A percentile compares a stretch with the other conserved stretches of the same genome.
These are phyloP conservation scores for Enteromius afrohamiltoni DNA, from an alignment of 2,797 vertebrate species.

Conservation along the genomic window DNA sequence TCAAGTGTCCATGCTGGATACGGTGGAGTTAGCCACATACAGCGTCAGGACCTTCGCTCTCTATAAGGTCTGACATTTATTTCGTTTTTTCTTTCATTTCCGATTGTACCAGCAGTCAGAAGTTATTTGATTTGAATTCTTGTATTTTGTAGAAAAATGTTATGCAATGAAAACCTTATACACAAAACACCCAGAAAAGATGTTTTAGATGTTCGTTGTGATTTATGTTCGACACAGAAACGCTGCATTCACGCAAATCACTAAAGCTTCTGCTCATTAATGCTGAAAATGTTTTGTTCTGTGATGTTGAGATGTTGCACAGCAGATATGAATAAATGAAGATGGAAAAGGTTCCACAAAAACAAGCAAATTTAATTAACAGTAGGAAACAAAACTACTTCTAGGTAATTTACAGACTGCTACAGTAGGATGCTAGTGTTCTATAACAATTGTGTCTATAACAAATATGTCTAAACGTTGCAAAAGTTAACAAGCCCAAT, in stretches of 20 bases:
- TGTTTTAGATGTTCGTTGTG: not conserved
- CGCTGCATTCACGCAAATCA: not conserved
- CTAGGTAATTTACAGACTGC: not conserved
- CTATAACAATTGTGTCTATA: no score
- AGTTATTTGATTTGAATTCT: not conserved
- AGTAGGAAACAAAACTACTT: not conserved
- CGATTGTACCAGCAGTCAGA: not conserved
- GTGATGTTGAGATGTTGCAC: conserved; percentile 5
- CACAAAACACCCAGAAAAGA: not conserved
- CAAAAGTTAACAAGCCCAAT: not conserved
- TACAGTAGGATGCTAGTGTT: not conserved
- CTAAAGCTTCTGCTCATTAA: not conserved
- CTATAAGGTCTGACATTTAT: conserved; percentile 82
- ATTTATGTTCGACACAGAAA: conserved; percentile 8
- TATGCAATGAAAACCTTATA: not conserved
- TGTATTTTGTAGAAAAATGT: not conserved
- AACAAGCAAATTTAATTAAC: not conserved
- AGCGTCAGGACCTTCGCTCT: conserved; percentile 90
- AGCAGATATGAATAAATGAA: conserved; percentile 22
- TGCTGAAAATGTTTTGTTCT: not conserved
- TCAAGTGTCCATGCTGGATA: conserved; percentile 92
- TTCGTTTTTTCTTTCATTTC: not conserved
- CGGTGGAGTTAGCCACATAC: conserved; percentile 91
- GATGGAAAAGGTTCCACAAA: not conserved
- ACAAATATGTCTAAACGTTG: no score